Evolutionary conservation across 1,140 invertebrate species (phyloP).

Genomic region (Spodoptera frugiperda): DNA sequence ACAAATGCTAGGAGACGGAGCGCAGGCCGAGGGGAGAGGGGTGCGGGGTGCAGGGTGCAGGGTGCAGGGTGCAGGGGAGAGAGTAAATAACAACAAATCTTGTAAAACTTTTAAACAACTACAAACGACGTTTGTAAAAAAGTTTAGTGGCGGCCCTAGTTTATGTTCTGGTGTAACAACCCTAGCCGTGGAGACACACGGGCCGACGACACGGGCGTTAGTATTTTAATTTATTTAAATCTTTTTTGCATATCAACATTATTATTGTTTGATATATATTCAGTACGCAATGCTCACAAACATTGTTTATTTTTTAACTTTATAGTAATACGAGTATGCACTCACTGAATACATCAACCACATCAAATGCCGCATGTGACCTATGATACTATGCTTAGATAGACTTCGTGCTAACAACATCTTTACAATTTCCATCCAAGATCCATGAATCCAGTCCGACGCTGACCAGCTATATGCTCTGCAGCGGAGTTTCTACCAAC

Average conservation of each 20-base stretch:
- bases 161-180: neutral
- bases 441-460: too few relatives aligned
- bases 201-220: neutral
- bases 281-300: too few relatives aligned
- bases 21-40: neutral
- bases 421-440: too few relatives aligned
- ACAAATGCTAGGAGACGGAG: neutral
- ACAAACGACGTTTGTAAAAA: constrained; percentile 26
- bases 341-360: too few relatives aligned
- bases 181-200: neutral
- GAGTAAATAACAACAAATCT: constrained; percentile 30
- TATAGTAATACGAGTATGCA: too few relatives aligned
- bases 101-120: constrained; percentile 23
- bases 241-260: too few relatives aligned
- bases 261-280: neutral
- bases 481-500: neutral
- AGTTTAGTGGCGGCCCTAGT: constrained; percentile 9
- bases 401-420: too few relatives aligned
- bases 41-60: neutral
- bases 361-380: too few relatives aligned
- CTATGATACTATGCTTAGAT: too few relatives aligned
- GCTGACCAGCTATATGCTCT: too few relatives aligned
- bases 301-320: too few relatives aligned
- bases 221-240: too few relatives aligned
- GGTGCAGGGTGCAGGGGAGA: neutral